Conservation (phyloP, 2,888 invertebrate species). For the Leptura quadrifasciata region DNA sequence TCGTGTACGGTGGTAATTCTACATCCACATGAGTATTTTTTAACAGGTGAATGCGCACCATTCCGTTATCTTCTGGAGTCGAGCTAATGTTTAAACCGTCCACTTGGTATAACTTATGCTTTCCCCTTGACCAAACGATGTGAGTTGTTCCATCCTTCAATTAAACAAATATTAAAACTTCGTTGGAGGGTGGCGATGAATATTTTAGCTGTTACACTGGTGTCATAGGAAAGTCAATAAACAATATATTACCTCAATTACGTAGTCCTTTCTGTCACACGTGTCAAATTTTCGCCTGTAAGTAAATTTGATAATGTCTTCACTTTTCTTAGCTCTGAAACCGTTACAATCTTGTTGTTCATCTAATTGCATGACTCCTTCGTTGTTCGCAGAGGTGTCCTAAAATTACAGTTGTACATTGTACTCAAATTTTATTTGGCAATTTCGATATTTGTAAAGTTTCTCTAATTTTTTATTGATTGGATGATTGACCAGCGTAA, state of each 20-base stretch:
- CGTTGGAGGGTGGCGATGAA: too few relatives aligned
- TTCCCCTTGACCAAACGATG: slow-evolving; percentile 88
- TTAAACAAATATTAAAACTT: slow-evolving; percentile 32
- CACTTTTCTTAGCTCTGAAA: slow-evolving; percentile 75
- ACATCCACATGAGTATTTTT: slow-evolving; percentile 73
- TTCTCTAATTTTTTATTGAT: too few relatives aligned
- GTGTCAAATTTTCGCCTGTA: slow-evolving; percentile 90
- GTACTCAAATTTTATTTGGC: too few relatives aligned
- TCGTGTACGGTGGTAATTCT: slow-evolving; percentile 74
- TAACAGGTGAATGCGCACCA: slow-evolving; percentile 85
- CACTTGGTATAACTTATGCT: slow-evolving; percentile 82
- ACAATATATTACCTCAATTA: slow-evolving; percentile 82
- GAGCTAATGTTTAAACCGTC: slow-evolving; percentile 79
- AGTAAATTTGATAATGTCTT: slow-evolving; percentile 80
- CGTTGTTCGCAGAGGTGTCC: slow-evolving; percentile 83
- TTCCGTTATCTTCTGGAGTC: slow-evolving; percentile 79
- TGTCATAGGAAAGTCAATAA: too few relatives aligned
- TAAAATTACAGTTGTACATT: slow-evolving; percentile 73
- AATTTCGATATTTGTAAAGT: too few relatives aligned
- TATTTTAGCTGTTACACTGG: background rate
- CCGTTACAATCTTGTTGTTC: slow-evolving; percentile 84
- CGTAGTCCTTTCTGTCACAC: slow-evolving; percentile 85
- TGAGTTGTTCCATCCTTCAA: slow-evolving; percentile 91
- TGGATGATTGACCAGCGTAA: too few relatives aligned
- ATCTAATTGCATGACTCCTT: slow-evolving; percentile 82